These are phyloP conservation scores for Frankliniella intonsa DNA, from an alignment of 2,888 invertebrate species.

Conservation along the genomic window DNA sequence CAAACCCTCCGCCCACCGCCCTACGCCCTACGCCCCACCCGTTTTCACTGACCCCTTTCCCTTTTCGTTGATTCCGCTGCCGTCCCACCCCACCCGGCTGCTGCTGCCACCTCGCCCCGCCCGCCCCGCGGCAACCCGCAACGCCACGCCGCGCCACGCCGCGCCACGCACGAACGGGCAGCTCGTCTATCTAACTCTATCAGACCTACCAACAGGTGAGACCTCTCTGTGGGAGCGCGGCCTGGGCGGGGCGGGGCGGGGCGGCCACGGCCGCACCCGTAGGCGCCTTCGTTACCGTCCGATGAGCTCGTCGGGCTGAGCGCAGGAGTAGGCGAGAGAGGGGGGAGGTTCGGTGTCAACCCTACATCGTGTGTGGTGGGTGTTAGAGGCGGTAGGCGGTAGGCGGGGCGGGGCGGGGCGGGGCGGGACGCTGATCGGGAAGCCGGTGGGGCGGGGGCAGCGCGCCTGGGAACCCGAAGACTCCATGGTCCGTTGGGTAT, in stretches of 20 bases:
- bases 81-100: neutral
- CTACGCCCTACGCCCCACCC: neutral
- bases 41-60: neutral
- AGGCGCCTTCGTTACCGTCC: too few relatives aligned
- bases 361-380: too few relatives aligned
- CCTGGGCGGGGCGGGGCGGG: neutral
- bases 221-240: neutral
- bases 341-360: too few relatives aligned
- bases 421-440: too few relatives aligned
- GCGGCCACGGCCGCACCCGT: too few relatives aligned
- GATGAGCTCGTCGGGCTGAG: too few relatives aligned
- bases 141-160: neutral
- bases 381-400: too few relatives aligned
- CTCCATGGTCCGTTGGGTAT: neutral
- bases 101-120: neutral
- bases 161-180: neutral
- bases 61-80: neutral
- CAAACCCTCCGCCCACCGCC: neutral
- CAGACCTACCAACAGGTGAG: slow-evolving; percentile 1
- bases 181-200: neutral
- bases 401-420: too few relatives aligned
- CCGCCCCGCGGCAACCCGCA: too few relatives aligned
- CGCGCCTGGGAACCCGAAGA: neutral
- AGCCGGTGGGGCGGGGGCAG: neutral
- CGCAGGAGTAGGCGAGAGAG: too few relatives aligned